Base-by-base conservation (phyloP, 1,140 invertebrate genomes). In the Diploscapter pachys region DNA sequence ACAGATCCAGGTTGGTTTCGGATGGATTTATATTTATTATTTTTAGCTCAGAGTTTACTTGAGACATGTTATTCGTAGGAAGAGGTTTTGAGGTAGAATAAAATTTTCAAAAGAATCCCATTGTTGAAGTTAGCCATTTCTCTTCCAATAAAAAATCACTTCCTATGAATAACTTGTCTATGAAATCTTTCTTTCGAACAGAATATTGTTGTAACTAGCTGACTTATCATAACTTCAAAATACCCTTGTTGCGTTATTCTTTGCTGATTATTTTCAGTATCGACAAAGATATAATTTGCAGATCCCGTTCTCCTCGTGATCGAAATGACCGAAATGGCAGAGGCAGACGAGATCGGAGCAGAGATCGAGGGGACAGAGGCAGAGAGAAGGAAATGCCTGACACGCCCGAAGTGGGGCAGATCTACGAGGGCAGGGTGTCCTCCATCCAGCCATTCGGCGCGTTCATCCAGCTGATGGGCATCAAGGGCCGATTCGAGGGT, bases 361-460 rank as follows among this genome's bases (percentile, higher is more conserved):
- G 79, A 73, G 81, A 81, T 54, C 85, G 83, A 72, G 75, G 85
- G 72, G 84, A 76, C 4, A 55, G 61, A 11, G 55, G 70, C 13
- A 71, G 71, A 8, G 69, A 76, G 3, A 54, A 48, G 31, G 63
- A 52, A 56, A 77, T 88, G 4, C 83, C 85, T 0, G 77, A 86
- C 11, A 86, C 89, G 73, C 87, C 88, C 31, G 88, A 89, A 83
- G 79, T 89, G 11, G 76, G 76, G 31, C 80, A 93, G 89, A 95
- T 98, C 81, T 98, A 98, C 85, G 89, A 90, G 79, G 96, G 95
- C 0, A 92, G 94, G 88, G 93, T 99, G 0, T 93, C 93, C 4
- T 98, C 95, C 82, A 93, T 98, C 77, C 93, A 97, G 52, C 91
- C 92, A 55, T 99, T 98, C 88, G 97, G 96, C 3, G 98, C 95